Percentiles rank a stretch among this genome's conserved stretches.
Conservation (phyloP, 64 coral and sea anemone species). For the Porites australiensis region DNA sequence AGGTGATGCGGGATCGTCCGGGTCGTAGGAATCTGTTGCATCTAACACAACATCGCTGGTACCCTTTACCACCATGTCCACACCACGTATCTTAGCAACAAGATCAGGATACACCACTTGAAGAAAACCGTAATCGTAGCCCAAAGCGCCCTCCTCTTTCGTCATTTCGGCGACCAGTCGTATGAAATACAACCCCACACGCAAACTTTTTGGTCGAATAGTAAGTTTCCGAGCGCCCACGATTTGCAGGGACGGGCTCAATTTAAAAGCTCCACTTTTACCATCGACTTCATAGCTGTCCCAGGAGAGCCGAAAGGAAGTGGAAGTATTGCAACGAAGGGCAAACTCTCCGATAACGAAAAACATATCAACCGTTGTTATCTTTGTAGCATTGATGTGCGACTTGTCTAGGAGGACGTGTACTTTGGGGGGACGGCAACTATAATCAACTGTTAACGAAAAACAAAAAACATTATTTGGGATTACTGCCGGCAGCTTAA, state of each 20-base stretch:
- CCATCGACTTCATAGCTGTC: slow-evolving; percentile 47
- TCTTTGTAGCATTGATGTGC: slow-evolving; percentile 22
- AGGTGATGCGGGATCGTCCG: slow-evolving; percentile 17
- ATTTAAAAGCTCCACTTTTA: slow-evolving; percentile 54
- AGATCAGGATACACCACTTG: slow-evolving; percentile 67
- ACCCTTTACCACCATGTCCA: slow-evolving; percentile 65
- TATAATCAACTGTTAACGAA: slow-evolving; percentile 55
- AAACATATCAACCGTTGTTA: slow-evolving; percentile 57
- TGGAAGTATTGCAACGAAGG: slow-evolving; percentile 44
- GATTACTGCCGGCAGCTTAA: too few relatives aligned
- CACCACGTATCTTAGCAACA: slow-evolving; percentile 62
- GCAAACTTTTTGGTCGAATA: slow-evolving; percentile 39
- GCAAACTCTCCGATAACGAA: slow-evolving; percentile 41
- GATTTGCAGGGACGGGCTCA: slow-evolving; percentile 30
- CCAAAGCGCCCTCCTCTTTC: slow-evolving; percentile 71
- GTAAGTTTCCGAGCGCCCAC: slow-evolving; percentile 35
- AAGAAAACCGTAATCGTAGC: slow-evolving; percentile 81
- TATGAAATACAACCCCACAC: slow-evolving; percentile 75
- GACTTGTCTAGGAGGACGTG: slow-evolving; percentile 62
- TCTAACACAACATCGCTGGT: slow-evolving; percentile 59
- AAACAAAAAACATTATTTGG: not conserved
- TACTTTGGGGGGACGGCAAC: slow-evolving; percentile 74
- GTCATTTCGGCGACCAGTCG: slow-evolving; percentile 77
- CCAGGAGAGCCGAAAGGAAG: slow-evolving; percentile 60
- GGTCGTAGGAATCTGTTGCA: slow-evolving; percentile 76